Evolutionary conservation across 2,113 vertebrate species (phyloP).

Genomic region (Cephalophus harveyi): DNA sequence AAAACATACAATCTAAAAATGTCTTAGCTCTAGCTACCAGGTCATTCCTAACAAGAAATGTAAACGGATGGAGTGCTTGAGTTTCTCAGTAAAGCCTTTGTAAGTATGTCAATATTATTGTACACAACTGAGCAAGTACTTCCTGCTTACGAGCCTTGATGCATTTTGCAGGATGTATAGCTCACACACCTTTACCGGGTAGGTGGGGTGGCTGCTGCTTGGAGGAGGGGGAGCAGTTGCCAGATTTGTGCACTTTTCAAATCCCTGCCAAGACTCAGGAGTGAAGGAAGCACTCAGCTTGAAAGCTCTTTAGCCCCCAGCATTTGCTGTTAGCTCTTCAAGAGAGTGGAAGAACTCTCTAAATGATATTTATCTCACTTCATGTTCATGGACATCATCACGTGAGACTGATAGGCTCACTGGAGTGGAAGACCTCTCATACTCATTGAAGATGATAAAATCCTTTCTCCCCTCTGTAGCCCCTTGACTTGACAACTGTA

Average conservation of each 20-base stretch:
- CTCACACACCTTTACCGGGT: not conserved
- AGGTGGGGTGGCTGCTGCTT: not conserved
- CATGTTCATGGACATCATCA: not conserved
- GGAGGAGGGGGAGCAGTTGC: not conserved
- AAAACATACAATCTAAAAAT: not conserved
- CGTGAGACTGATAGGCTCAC: rapidly evolving
- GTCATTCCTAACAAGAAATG: not conserved
- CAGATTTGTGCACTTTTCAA: not conserved
- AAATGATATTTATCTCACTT: not conserved
- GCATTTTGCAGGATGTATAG: not conserved
- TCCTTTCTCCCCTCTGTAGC: not conserved
- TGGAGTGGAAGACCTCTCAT: not conserved
- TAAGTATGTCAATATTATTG: rapidly evolving
- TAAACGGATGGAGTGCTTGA: not conserved
- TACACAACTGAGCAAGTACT: not conserved
- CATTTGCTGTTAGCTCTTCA: not conserved
- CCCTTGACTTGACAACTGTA: rapidly evolving
- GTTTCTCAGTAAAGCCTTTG: not conserved
- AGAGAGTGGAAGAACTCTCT: not conserved
- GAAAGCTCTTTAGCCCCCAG: not conserved
- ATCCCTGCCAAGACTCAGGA: not conserved
- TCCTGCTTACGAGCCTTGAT: not conserved
- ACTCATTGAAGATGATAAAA: not conserved
- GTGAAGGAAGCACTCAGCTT: not conserved
- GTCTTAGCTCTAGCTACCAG: not conserved